Conservation (phyloP, 2,888 invertebrate genomes). For the Diabrotica balteata region DNA sequence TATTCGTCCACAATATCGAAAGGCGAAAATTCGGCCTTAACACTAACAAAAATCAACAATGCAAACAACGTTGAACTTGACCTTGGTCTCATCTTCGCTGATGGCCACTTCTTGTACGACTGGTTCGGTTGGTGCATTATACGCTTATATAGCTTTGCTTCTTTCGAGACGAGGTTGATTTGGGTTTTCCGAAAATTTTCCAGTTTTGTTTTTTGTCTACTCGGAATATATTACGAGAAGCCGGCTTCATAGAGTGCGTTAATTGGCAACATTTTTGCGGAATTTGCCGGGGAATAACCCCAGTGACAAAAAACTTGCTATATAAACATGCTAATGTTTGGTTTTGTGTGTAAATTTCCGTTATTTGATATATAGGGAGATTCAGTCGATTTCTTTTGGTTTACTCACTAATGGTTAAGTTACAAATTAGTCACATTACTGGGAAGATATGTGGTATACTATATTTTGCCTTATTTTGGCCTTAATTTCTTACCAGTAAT, state of each 20-base stretch:
- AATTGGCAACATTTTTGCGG: not conserved
- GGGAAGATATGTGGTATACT: too few species aligned
- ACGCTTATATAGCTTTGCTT: constrained; percentile 19
- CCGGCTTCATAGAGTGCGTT: too few species aligned
- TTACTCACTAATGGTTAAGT: too few species aligned
- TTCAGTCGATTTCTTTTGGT: too few species aligned
- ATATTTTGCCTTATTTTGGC: too few species aligned
- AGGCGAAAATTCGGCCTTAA: constrained; percentile 41
- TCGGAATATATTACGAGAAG: not conserved
- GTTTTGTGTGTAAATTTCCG: too few species aligned
- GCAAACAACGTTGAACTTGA: constrained; percentile 11
- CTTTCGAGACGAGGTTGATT: not conserved
- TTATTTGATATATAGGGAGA: too few species aligned
- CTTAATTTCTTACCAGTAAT: too few species aligned
- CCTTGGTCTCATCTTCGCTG: constrained; percentile 17
- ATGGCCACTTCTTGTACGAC: constrained; percentile 13
- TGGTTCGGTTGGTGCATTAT: constrained; percentile 5
- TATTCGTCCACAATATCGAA: constrained; percentile 53
- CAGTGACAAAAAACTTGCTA: too few species aligned
- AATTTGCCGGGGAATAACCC: constrained; percentile 2
- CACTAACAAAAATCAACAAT: constrained; percentile 12
- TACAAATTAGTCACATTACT: too few species aligned
- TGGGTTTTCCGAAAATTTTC: constrained; percentile 21
- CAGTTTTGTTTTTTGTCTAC: constrained; percentile 2
- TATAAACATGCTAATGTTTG: too few species aligned